Evolutionary conservation across 37 sponge, comb jelly and placozoan genomes (phyloP).

Genomic region (Amphimedon queenslandica): DNA sequence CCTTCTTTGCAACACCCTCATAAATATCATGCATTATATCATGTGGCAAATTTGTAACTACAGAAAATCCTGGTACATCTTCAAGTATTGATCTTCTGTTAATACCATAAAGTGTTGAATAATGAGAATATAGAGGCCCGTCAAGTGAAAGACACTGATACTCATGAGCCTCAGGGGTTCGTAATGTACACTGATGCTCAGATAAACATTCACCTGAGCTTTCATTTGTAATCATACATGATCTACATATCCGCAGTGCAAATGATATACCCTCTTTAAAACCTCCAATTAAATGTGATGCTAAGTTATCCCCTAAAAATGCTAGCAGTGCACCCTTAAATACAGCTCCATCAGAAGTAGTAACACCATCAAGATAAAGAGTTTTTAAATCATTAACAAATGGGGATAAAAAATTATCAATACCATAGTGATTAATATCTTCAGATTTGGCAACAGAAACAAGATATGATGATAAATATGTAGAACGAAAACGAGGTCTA

Average conservation of each 20-base stretch:
- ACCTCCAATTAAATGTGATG: no score
- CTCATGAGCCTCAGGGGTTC: conserved; percentile 1
- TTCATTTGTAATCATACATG: conserved; percentile 18
- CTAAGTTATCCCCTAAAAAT: neutral
- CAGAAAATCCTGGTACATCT: conserved; percentile 25
- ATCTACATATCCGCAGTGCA: conserved; percentile 8
- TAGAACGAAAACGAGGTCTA: conserved; percentile 17
- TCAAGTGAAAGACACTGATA: neutral
- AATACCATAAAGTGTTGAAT: conserved; percentile 14
- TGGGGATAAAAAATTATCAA: conserved; percentile 2
- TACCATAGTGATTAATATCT: conserved; percentile 18
- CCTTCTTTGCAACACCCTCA: conserved; percentile 86
- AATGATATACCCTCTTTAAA: no score
- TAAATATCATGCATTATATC: conserved; percentile 65
- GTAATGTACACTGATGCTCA: neutral
- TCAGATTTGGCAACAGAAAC: neutral
- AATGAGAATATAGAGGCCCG: neutral
- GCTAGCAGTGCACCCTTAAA: neutral
- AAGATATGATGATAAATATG: conserved; percentile 2
- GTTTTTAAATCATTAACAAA: conserved; percentile 16
- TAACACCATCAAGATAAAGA: no score
- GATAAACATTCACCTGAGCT: neutral
- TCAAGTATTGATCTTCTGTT: conserved; percentile 3
- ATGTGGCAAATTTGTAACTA: conserved; percentile 4
- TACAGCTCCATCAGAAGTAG: no score